Evolutionary conservation across 1,140 invertebrate species (phyloP).

Genomic region (Danaus plexippus): DNA sequence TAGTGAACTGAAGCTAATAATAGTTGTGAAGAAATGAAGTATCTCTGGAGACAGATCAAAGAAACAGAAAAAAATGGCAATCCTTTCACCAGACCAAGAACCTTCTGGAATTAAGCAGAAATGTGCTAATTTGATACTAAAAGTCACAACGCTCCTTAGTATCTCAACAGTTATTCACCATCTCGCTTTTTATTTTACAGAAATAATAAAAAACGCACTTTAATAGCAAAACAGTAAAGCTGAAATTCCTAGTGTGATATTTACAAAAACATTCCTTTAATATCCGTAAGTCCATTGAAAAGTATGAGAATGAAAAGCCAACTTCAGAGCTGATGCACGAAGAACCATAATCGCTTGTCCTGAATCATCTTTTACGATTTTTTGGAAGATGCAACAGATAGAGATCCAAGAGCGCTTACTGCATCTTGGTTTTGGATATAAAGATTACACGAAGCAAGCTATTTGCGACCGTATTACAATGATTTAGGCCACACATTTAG

Average conservation of each 20-base stretch:
- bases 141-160: slow-evolving; percentile 6
- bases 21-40: too few relatives aligned
- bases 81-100: too few relatives aligned
- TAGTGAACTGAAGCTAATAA: too few relatives aligned
- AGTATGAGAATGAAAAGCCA: slow-evolving; percentile 5
- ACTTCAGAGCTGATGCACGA: not conserved
- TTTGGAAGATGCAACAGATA: slow-evolving; percentile 17
- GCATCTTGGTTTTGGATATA: slow-evolving; percentile 6
- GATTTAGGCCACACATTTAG: not conserved
- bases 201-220: slow-evolving; percentile 5
- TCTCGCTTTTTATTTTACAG: not conserved
- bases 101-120: not conserved
- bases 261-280: slow-evolving; percentile 1
- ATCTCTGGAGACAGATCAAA: slow-evolving; percentile 1
- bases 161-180: slow-evolving; percentile 9
- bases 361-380: slow-evolving; percentile 12
- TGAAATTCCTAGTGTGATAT: slow-evolving; percentile 7
- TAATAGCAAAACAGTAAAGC: slow-evolving; percentile 1
- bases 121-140: slow-evolving; percentile 8
- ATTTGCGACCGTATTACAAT: slow-evolving; percentile 1
- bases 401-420: slow-evolving; percentile 17
- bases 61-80: not conserved
- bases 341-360: slow-evolving; percentile 4
- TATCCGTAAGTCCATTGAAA: not conserved
- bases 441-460: not conserved